phyloP scores from a whole-genome alignment of 92 coral and sea anemone species.

The Actinostola sp. region DNA sequence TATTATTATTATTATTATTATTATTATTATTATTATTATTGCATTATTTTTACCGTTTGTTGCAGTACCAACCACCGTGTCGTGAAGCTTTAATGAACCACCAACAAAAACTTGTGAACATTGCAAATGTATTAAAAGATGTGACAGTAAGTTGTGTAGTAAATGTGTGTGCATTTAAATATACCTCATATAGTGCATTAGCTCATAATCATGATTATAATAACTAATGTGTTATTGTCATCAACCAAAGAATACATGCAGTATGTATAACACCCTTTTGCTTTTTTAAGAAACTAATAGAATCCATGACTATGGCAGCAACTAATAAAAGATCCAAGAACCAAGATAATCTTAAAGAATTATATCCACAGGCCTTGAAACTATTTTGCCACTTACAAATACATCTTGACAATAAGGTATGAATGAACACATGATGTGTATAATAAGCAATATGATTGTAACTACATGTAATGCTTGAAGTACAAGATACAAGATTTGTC shows the following conservation, averaged over 20 bases:
- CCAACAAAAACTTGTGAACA: constrained; percentile 35
- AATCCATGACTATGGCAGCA: not conserved
- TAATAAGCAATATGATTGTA: too few species aligned
- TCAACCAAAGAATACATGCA: not conserved
- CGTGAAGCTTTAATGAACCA: constrained; percentile 63
- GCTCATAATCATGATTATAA: too few species aligned
- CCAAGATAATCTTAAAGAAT: constrained; percentile 34
- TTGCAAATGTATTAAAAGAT: constrained; percentile 51
- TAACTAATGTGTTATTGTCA: too few species aligned
- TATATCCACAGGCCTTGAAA: constrained; percentile 70
- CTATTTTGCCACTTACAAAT: constrained; percentile 75
- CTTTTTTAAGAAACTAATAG: constrained; percentile 13
- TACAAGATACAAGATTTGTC: too few species aligned
- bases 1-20: too few species aligned
- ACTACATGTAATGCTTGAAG: too few species aligned
- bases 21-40: not conserved
- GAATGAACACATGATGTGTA: too few species aligned
- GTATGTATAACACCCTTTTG: not conserved
- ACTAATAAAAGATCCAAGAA: constrained; percentile 23
- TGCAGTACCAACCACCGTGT: constrained; percentile 78
- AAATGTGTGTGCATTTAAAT: not conserved
- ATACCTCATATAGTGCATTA: too few species aligned
- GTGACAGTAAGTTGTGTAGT: constrained; percentile 58
- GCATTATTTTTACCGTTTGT: not conserved
- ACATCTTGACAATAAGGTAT: constrained; percentile 85